These are phyloP conservation scores for Drosophila merina DNA, from an alignment of 2,888 invertebrate species.

Conservation along the genomic window DNA sequence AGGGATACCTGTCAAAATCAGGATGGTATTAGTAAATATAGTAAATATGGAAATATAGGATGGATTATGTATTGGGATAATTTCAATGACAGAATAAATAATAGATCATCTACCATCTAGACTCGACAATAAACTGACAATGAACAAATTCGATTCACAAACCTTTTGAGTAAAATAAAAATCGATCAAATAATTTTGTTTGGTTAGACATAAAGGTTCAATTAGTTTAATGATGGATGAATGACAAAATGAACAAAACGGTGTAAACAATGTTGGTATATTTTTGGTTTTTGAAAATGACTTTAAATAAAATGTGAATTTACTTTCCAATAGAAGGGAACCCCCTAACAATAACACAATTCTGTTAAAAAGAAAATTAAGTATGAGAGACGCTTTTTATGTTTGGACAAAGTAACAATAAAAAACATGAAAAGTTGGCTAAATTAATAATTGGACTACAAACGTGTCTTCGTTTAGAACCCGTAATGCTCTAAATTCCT, in stretches of 20 bases:
- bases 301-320: not conserved
- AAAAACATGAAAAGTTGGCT: conserved; percentile 4
- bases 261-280: not conserved
- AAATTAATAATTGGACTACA: conserved; percentile 48
- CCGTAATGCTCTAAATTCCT: conserved; percentile 60
- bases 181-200: conserved; percentile 16
- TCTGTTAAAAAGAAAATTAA: not conserved
- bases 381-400: not conserved
- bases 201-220: conserved; percentile 4
- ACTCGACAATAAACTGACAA: too few relatives aligned
- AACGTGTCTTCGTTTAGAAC: conserved; percentile 71
- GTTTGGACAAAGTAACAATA: conserved; percentile 13
- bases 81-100: not conserved
- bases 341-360: not conserved
- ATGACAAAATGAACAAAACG: conserved; percentile 14
- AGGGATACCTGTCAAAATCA: conserved; percentile 88
- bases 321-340: not conserved
- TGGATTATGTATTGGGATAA: not conserved
- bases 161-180: not conserved
- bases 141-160: conserved; percentile 7
- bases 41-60: not conserved
- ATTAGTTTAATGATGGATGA: conserved; percentile 28
- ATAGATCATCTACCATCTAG: not conserved
- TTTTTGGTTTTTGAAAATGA: too few relatives aligned
- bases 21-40: not conserved